Evolutionary conservation across 2,113 vertebrate genomes (phyloP).

Genomic region (Elgaria multicarinata): DNA sequence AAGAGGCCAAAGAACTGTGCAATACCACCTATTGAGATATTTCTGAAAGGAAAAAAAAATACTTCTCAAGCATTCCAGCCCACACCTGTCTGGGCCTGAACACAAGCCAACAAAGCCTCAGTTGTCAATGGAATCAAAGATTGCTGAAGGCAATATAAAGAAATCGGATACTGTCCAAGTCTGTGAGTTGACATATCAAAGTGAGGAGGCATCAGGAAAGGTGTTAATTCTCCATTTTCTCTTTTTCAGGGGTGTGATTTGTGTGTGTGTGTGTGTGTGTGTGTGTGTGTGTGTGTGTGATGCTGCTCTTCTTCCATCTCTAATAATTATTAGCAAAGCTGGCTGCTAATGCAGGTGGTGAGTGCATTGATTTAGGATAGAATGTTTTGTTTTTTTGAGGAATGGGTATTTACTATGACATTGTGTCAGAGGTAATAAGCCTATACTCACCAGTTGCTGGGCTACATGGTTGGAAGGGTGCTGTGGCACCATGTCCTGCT

Average conservation of each 20-base stretch:
- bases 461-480: too few species aligned
- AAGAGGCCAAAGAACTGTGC: neutral
- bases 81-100: slow-evolving; percentile 44
- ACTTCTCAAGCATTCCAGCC: slow-evolving; percentile 36
- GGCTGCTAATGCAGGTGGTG: slow-evolving; percentile 59
- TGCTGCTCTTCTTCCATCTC: slow-evolving; percentile 12
- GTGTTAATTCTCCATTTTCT: slow-evolving; percentile 28
- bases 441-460: too few species aligned
- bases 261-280: too few species aligned
- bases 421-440: too few species aligned
- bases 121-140: slow-evolving; percentile 46
- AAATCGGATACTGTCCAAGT: neutral
- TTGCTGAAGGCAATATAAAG: slow-evolving; percentile 27
- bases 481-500: too few species aligned
- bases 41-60: slow-evolving; percentile 40
- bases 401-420: slow-evolving; percentile 55
- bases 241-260: slow-evolving; percentile 1
- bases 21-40: slow-evolving; percentile 29
- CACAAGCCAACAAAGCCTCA: slow-evolving; percentile 52
- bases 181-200: neutral
- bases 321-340: slow-evolving; percentile 34
- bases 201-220: neutral
- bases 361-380: slow-evolving; percentile 52
- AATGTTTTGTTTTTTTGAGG: slow-evolving; percentile 56
- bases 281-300: too few species aligned